Evolutionary conservation across 2,888 invertebrate species (phyloP).

Genomic region (Ischnura elegans): DNA sequence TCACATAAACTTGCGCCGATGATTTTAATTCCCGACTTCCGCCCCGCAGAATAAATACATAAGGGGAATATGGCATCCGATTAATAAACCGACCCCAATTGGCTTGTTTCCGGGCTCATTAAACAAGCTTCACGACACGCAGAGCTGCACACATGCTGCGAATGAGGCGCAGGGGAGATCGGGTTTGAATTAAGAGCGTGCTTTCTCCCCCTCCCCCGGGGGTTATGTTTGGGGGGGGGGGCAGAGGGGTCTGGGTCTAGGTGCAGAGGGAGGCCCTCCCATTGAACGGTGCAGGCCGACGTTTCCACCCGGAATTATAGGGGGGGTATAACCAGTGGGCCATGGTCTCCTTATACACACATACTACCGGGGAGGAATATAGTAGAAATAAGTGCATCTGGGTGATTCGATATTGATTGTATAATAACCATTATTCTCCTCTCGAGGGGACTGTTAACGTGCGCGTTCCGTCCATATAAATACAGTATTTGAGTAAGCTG

Average conservation of each 20-base stretch:
- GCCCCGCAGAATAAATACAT: background rate
- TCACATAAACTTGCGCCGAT: background rate
- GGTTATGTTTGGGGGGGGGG: background rate
- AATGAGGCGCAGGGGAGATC: background rate
- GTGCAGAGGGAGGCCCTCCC: background rate
- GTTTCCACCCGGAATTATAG: background rate
- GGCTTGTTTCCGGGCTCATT: constrained; percentile 43
- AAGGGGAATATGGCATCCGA: background rate
- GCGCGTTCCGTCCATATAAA: background rate
- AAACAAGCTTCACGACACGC: constrained; percentile 45
- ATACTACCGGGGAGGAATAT: background rate
- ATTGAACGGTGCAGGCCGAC: background rate
- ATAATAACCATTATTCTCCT: background rate
- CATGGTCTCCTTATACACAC: background rate
- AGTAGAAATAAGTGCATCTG: background rate
- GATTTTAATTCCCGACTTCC: background rate
- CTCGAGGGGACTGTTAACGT: background rate
- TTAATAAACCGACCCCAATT: constrained; percentile 54
- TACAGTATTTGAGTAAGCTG: background rate
- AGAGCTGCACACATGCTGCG: background rate
- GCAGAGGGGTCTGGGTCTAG: background rate
- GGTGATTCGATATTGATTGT: background rate
- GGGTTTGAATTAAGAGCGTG: constrained; percentile 37
- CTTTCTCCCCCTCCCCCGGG: too few species aligned
- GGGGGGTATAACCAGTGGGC: background rate